phyloP scores from a whole-genome alignment of 2,888 invertebrate genomes.

The Mimas tiliae region DNA sequence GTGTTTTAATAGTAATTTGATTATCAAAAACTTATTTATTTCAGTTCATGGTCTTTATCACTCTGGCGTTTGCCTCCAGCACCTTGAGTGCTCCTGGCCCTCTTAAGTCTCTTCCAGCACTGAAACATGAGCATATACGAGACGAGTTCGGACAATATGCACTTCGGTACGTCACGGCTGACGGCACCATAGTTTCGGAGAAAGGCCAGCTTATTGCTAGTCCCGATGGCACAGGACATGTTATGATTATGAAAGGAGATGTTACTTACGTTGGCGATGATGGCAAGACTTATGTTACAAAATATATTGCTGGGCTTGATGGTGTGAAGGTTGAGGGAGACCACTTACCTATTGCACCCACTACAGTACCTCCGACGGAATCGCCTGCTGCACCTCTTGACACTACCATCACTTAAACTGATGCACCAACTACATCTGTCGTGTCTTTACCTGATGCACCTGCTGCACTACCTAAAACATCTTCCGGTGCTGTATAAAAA shows the following conservation, averaged over 20 bases:
- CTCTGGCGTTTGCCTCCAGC: not conserved
- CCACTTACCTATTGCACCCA: slow-evolving; percentile 49
- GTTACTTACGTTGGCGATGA: slow-evolving; percentile 61
- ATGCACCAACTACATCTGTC: not conserved
- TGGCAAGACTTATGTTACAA: slow-evolving; percentile 61
- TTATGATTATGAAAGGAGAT: slow-evolving; percentile 61
- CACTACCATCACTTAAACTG: not conserved
- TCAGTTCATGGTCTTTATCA: slow-evolving; percentile 48
- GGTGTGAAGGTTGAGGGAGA: slow-evolving; percentile 55
- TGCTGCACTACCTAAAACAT: too few species aligned
- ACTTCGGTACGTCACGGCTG: slow-evolving; percentile 61
- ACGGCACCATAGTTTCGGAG: slow-evolving; percentile 60
- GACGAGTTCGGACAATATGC: slow-evolving; percentile 60
- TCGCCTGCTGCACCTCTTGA: not conserved
- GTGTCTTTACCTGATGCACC: not conserved
- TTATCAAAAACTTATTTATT: slow-evolving; percentile 30
- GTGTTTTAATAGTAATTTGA: not conserved
- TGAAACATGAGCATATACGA: slow-evolving; percentile 55
- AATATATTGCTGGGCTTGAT: slow-evolving; percentile 60
- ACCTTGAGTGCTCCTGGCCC: slow-evolving; percentile 34
- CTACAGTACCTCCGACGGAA: not conserved
- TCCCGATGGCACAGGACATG: slow-evolving; percentile 47
- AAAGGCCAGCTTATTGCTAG: slow-evolving; percentile 56
- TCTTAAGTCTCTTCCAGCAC: slow-evolving; percentile 49
- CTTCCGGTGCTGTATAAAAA: not conserved